Evolutionary conservation across 2,888 invertebrate genomes (phyloP), one percentile per base, ranked within the genome.

Genomic region (Leptinotarsa juncta): DNA sequence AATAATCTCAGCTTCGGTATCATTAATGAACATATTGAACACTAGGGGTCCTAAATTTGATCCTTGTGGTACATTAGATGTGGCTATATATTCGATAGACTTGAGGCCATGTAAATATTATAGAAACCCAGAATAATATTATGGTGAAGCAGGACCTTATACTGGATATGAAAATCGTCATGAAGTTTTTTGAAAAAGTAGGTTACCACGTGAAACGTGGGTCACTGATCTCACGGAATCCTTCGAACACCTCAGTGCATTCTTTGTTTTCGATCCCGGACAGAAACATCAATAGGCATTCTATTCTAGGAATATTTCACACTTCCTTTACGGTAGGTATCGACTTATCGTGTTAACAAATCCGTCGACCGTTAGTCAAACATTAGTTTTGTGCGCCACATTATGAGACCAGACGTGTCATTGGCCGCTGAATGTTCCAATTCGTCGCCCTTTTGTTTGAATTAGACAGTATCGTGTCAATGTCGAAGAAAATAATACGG

Each of bases 311-410:
- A 55, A 32, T 16, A n/a, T 68, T 69, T 69, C 69, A 57, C 69
- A 69, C 69, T 48, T 69, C 69, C 57, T 69, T 60, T 49, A 69
- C 20, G 69, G 57, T 18, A 55, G 20, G 57, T 60, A 48, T 49
- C 48, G 57, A 69, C 57, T 57, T 60, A 57, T 69, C 57, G 32
- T 42, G 57, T 69, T 49, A 69, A 69, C 69, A 48, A 51, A 48
- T 16, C 23, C 14, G 1, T 51, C 53, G 23, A 69, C 69, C 69
- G 69, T 69, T 69, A 53, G 18, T 69, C 57, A 69, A 69, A 69
- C 57, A 69, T 48, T n/a, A 48, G 20, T 57, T 42, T 69, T 68
- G 67, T 50, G 50, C 50, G 50, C 23, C 23, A 16, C 51, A 67
- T 55, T 55, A 57, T 69, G 60, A 60, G 49, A 23, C 60, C 60